Base-by-base conservation (phyloP, 2,888 invertebrate species). In the Tanytarsus gracilentus region DNA sequence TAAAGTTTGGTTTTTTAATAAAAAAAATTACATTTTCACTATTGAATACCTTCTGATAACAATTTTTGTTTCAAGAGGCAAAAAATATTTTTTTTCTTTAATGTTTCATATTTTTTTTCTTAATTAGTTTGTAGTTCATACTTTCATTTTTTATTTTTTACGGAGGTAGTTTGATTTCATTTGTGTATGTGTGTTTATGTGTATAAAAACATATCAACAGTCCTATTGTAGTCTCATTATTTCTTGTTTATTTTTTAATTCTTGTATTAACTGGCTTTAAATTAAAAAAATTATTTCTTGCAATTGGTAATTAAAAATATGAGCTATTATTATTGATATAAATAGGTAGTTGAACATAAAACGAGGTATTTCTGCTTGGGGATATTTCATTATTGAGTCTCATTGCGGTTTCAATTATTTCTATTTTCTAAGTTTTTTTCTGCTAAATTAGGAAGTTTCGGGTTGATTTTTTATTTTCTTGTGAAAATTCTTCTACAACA, bases 151-250 rank as follows among this genome's bases (percentile, higher is more conserved):
- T 21, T 18, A 29, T 33, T 16, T 50, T 33, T 18, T 33, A 60
- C 50, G 60, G 60, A 60, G 60, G 60, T 60, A 60, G 60, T 60
- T 60, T 60, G 60, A 60, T 60, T 60, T 49, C 44, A 44, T 44
- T 50, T 60, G 60, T 60, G 49, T 60, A n/a, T n/a, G n/a, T n/a
- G n/a, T n/a, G n/a, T n/a, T n/a, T n/a, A n/a, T n/a, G 60, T 60
- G 23, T 58, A 60, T 50, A 55, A 60, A 60, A 49, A 60, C 50
- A 44, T 44, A 60, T 60, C 60, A 60, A 60, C 60, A 60, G 60
- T 60, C 50, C 60, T 60, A 60, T 60, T 60, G 60, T 60, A 53
- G 44, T 59, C 49, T 56, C 27, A 26, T 59, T 49, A 44, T 33
- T 58, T 27, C n/a, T 59, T 49, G 33, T 59, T 59, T 49, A 25